These are phyloP conservation scores for Sinocyclocheilus anshuiensis DNA, from an alignment of 2,113 vertebrate species.

Conservation along the genomic window DNA sequence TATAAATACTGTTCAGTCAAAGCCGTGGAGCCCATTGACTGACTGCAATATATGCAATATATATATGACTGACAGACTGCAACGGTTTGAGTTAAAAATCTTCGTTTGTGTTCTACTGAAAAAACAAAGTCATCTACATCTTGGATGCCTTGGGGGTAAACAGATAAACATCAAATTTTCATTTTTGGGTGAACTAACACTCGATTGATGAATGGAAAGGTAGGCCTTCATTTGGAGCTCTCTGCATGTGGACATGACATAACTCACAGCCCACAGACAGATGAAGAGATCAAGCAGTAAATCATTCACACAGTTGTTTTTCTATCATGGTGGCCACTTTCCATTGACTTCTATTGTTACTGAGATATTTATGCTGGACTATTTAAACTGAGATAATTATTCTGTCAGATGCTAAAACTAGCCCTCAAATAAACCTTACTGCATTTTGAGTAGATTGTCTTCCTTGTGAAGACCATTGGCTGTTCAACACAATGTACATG, in stretches of 20 bases:
- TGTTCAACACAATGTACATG: no score
- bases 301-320: not conserved
- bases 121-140: no score
- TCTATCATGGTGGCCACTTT: not conserved
- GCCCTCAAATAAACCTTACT: not conserved
- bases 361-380: not conserved
- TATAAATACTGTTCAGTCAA: no score
- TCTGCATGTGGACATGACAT: not conserved
- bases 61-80: no score
- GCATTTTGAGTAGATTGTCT: not conserved
- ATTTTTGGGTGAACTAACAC: slow-evolving; percentile 73
- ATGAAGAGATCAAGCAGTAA: not conserved
- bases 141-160: no score
- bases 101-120: no score
- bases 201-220: slow-evolving; percentile 99
- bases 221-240: slow-evolving; percentile 60
- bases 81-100: no score
- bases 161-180: no score
- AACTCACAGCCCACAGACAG: not conserved
- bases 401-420: not conserved
- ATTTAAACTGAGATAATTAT: not conserved
- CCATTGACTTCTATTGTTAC: no score
- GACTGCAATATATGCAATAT: no score
- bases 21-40: no score
- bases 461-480: no score